Conservation (phyloP, 2,797 vertebrate species). For the Pseudomugil tenellus region DNA sequence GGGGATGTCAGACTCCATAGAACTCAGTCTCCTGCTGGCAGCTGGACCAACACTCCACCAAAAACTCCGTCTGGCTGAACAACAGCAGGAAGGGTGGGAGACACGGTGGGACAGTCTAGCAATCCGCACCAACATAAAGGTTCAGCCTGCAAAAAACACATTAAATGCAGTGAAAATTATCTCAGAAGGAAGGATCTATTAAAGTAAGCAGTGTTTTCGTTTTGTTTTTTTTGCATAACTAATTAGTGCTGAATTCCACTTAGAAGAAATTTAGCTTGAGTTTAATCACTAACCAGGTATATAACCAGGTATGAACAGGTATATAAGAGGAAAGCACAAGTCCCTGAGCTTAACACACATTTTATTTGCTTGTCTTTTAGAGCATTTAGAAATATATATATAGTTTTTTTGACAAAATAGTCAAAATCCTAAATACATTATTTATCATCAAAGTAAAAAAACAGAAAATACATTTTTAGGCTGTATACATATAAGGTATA, state of each 20-base stretch:
- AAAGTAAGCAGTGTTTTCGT: not conserved
- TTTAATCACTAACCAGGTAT: too few relatives aligned
- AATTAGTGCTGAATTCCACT: not conserved
- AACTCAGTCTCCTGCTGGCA: slow-evolving; percentile 27
- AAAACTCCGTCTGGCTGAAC: not conserved
- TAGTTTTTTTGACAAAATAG: too few relatives aligned
- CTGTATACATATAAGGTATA: not conserved
- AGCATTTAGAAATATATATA: too few relatives aligned
- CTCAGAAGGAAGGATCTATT: not conserved
- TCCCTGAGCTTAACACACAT: not conserved
- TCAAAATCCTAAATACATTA: not conserved
- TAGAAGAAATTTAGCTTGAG: too few relatives aligned
- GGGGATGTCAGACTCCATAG: slow-evolving; percentile 61
- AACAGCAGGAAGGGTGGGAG: not conserved
- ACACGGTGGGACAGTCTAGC: slow-evolving; percentile 10
- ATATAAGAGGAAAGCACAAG: too few relatives aligned
- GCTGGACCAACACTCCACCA: not conserved
- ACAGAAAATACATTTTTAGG: not conserved
- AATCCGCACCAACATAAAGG: slow-evolving; percentile 50
- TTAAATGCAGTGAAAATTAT: not conserved
- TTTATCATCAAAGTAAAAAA: not conserved
- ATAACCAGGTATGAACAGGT: too few relatives aligned
- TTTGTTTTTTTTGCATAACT: too few relatives aligned
- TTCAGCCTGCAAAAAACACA: slow-evolving; percentile 12
- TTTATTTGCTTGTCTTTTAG: too few relatives aligned